These are phyloP conservation scores for Buceros bicornis DNA, from an alignment of 2,797 vertebrate genomes.

Conservation along the genomic window DNA sequence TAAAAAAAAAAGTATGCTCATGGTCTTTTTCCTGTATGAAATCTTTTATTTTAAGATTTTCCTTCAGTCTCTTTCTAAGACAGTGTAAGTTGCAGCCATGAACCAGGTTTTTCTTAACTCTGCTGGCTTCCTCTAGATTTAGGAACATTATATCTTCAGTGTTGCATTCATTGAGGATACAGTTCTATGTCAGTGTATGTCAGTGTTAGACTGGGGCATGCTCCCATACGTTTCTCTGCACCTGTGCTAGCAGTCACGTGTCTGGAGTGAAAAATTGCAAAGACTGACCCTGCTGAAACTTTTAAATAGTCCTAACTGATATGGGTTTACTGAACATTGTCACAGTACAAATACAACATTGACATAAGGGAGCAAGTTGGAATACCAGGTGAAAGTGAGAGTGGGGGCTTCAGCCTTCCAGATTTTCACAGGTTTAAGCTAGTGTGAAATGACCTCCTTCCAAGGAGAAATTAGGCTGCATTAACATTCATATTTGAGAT, in stretches of 20 bases:
- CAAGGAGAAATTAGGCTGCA: background rate
- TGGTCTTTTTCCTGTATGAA: background rate
- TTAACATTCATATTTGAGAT: background rate
- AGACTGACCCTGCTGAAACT: background rate
- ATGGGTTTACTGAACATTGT: background rate
- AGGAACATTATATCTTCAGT: background rate
- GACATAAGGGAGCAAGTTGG: background rate
- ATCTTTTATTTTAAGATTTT: background rate
- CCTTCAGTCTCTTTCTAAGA: background rate
- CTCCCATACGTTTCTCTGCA: background rate
- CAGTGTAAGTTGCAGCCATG: background rate
- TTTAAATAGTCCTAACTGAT: background rate
- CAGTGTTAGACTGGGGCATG: background rate
- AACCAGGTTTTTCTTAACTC: background rate
- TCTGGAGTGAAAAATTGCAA: background rate
- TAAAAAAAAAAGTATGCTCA: background rate
- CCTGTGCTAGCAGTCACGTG: background rate
- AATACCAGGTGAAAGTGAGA: background rate
- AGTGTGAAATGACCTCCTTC: background rate
- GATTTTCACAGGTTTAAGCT: background rate
- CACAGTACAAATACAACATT: background rate
- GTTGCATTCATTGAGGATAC: background rate
- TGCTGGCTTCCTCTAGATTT: background rate
- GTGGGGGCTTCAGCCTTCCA: background rate
- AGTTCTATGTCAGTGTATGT: background rate